Conservation (phyloP, 2,888 invertebrate genomes). For the Andrena haemorrhoa region DNA sequence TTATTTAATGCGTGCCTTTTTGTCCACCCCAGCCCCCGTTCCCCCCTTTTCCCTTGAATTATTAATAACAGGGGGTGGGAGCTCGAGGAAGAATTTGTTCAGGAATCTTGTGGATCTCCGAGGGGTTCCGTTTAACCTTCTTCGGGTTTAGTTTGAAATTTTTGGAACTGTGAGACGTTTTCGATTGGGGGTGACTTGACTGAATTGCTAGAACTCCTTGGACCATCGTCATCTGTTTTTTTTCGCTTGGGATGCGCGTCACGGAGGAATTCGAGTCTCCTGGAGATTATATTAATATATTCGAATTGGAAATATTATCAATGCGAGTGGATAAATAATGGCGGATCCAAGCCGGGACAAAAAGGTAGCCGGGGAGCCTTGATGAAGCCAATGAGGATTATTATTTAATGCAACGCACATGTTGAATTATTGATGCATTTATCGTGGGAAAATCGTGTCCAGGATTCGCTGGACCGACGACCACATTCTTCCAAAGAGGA, state of each 20-base stretch:
- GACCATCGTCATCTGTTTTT: background rate
- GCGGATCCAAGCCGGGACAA: background rate
- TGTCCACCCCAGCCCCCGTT: conserved; percentile 6
- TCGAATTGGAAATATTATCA: conserved; percentile 10
- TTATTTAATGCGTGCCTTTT: conserved; percentile 33
- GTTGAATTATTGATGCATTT: conserved; percentile 34
- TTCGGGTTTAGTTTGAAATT: background rate
- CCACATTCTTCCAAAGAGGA: background rate
- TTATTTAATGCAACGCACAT: conserved; percentile 34
- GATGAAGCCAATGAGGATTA: conserved; percentile 27
- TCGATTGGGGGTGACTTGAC: background rate
- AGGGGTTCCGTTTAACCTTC: background rate
- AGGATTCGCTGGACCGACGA: conserved; percentile 14
- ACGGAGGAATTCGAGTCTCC: background rate
- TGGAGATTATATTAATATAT: conserved; percentile 1
- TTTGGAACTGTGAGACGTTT: background rate
- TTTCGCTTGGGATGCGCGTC: background rate
- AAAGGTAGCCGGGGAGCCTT: background rate
- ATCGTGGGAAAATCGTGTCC: conserved; percentile 38
- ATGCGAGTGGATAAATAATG: conserved; percentile 3
- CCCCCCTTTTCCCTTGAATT: conserved; percentile 8
- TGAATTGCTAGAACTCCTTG: background rate
- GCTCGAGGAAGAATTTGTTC: background rate
- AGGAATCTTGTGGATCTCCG: background rate
- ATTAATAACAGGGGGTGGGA: conserved; percentile 6